Conservation (phyloP, 2,113 vertebrate species). For the Vanacampus margaritifer region DNA sequence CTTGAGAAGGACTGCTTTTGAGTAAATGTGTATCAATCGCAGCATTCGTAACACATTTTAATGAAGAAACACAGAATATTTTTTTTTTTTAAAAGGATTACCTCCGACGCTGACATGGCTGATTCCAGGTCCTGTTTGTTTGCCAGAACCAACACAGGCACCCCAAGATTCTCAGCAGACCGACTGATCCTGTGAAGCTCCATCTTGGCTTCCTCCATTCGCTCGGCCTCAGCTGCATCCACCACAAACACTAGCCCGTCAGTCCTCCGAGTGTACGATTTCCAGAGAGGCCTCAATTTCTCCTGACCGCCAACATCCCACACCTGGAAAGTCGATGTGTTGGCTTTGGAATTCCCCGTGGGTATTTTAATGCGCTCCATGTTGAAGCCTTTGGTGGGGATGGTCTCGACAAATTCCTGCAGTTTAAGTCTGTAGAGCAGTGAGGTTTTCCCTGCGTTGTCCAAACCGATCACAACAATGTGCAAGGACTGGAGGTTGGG, state of each 20-base stretch:
- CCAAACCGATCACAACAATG: constrained; percentile 84
- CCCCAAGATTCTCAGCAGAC: constrained; percentile 84
- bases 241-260: constrained; percentile 90
- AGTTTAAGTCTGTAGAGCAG: constrained; percentile 87
- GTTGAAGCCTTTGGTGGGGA: constrained; percentile 92
- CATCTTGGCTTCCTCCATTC: constrained; percentile 87
- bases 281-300: constrained; percentile 87
- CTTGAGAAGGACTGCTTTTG: too few relatives aligned
- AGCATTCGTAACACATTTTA: not conserved
- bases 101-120: constrained; percentile 68
- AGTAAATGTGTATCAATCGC: too few relatives aligned
- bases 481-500: constrained; percentile 82
- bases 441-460: constrained; percentile 85
- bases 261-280: constrained; percentile 84
- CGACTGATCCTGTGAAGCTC: constrained; percentile 85
- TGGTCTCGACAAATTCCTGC: constrained; percentile 85
- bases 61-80: not conserved
- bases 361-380: constrained; percentile 84
- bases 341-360: constrained; percentile 73
- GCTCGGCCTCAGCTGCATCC: constrained; percentile 80
- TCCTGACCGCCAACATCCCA: constrained; percentile 92
- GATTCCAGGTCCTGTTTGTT: constrained; percentile 87
- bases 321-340: constrained; percentile 78
- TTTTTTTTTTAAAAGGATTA: constrained; percentile 16
- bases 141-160: constrained; percentile 82